Evolutionary conservation across 1,140 invertebrate genomes (phyloP), one percentile per base, ranked within the genome.

Genomic region (Ostrea edulis): DNA sequence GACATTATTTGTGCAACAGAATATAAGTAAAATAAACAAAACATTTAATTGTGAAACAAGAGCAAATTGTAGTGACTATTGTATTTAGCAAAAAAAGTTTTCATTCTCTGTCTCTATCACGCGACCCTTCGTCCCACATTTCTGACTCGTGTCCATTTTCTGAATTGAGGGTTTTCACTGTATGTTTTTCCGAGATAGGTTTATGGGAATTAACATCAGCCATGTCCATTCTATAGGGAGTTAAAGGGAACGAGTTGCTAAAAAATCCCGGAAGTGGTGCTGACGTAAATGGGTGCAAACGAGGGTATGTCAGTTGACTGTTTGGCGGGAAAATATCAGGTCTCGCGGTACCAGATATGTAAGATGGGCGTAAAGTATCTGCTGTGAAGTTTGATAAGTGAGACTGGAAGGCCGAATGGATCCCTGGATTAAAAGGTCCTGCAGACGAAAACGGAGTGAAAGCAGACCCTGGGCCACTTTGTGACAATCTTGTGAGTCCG

Each of bases 331-430:
- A 86, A 44, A 89, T 84, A 44, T 89, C 90, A n/a, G 88, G 68
- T 71, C 88, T 84, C 20, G 84, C 35, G n/a, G 35, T 84, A 22
- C 77, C 89, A 55, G 90, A 84, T 58, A 93, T 89, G 35, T 92
- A 89, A 4, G 92, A 88, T 22, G 90, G 65, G 58, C 92, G 87
- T 8, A 93, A 88, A 65, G 90, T 88, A 22, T 93, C 92, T 17
- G 92, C 86, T 17, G 92, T 89, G 85, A 92, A 90, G 54, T 89
- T 90, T 22, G 90, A 83, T 11, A 93, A 87, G 35, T 93, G 93
- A 20, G 93, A 90, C 11, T 90, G 89, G 89, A 95, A 95, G 12
- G 94, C 94, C 17, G 94, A 94, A 85, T 95, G 94, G 20, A 95
- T 89, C 11, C 91, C 93, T 12, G 86, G 85, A n/a, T 90, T 53